phyloP scores from a whole-genome alignment of 2,797 vertebrate species.

The Galago senegalensis region DNA sequence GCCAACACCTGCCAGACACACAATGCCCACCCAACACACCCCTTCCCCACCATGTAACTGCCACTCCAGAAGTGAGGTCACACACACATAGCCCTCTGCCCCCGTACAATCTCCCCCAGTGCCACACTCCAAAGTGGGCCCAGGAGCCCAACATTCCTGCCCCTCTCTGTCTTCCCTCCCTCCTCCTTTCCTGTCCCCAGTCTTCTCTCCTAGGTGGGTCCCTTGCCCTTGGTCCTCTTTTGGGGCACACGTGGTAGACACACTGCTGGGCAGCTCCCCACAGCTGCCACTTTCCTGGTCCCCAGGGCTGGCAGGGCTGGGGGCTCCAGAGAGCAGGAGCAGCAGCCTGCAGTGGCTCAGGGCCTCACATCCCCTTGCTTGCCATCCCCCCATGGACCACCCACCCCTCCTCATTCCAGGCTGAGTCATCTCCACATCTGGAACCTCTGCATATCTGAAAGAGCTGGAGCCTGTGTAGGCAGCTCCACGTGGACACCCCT shows the following conservation, averaged over 20 bases:
- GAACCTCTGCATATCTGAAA: conserved; percentile 75
- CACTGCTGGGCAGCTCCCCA: neutral
- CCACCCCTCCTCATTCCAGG: conserved; percentile 40
- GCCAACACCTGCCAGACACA: neutral
- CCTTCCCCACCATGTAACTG: neutral
- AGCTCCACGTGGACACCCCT: conserved; percentile 60
- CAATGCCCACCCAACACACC: accelerated
- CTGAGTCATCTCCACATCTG: conserved; percentile 78
- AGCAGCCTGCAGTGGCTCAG: neutral
- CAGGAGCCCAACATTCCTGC: neutral
- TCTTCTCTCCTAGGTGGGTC: neutral
- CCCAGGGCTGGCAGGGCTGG: neutral
- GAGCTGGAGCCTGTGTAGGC: neutral
- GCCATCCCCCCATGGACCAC: neutral
- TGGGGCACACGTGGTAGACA: neutral
- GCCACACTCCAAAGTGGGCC: neutral
- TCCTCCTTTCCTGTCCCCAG: neutral
- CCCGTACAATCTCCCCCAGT: neutral
- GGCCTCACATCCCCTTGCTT: neutral
- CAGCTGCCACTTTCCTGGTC: neutral
- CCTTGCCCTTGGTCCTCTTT: neutral
- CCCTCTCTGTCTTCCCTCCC: neutral
- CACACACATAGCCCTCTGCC: neutral
- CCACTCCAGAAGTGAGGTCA: neutral
- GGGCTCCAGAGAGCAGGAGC: neutral